A percentile compares a stretch with the other conserved stretches of the same genome.
phyloP scores from a whole-genome alignment of 2,888 invertebrate genomes.

The Phania funesta region DNA sequence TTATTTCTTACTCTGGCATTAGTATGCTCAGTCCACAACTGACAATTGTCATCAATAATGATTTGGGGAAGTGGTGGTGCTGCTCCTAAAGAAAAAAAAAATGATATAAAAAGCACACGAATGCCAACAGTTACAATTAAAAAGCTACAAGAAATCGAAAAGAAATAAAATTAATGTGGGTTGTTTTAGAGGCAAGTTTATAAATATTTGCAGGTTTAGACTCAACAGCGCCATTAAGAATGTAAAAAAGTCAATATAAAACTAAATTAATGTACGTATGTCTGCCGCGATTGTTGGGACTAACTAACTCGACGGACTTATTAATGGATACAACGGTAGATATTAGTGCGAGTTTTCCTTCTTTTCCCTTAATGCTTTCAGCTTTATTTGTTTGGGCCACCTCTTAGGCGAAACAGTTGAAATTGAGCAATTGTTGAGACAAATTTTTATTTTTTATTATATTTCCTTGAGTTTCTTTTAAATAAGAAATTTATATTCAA shows the following conservation, averaged over 20 bases:
- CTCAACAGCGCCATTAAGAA: slow-evolving; percentile 62
- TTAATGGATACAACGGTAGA: slow-evolving; percentile 13
- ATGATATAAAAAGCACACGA: slow-evolving; percentile 33
- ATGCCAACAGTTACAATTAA: slow-evolving; percentile 23
- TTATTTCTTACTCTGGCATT: slow-evolving; percentile 48
- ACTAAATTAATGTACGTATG: slow-evolving; percentile 16
- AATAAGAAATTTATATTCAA: slow-evolving; percentile 24
- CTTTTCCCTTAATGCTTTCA: slow-evolving; percentile 12
- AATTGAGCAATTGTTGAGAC: slow-evolving; percentile 68
- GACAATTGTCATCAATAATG: slow-evolving; percentile 67
- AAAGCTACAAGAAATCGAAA: slow-evolving; percentile 38
- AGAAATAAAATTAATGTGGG: slow-evolving; percentile 65
- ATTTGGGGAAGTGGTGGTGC: slow-evolving; percentile 61
- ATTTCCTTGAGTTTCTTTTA: slow-evolving; percentile 30
- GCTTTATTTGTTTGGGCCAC: slow-evolving; percentile 56
- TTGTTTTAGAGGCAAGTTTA: slow-evolving; percentile 47
- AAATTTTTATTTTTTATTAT: slow-evolving; percentile 57
- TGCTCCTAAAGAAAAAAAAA: background rate
- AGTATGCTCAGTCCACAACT: slow-evolving; percentile 61
- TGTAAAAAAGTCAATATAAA: slow-evolving; percentile 26
- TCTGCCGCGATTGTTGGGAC: background rate
- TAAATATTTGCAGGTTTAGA: slow-evolving; percentile 61
- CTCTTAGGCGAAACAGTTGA: slow-evolving; percentile 55
- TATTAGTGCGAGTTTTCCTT: slow-evolving; percentile 47
- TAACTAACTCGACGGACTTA: slow-evolving; percentile 10